Conservation (phyloP, 2,888 invertebrate genomes). For the Auanema sp. region DNA sequence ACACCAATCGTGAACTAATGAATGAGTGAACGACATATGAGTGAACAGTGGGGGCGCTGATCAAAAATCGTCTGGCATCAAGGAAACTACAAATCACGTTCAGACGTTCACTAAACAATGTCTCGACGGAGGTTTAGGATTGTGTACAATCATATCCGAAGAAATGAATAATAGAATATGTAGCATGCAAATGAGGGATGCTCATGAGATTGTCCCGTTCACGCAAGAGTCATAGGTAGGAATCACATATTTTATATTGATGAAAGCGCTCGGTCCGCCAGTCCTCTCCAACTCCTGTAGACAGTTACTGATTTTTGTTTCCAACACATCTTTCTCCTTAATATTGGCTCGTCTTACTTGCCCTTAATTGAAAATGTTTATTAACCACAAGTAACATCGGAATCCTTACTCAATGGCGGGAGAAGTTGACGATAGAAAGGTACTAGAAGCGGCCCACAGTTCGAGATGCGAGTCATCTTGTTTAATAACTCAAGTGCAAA, state of each 20-base stretch:
- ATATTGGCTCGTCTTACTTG: background rate
- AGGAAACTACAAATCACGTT: too few relatives aligned
- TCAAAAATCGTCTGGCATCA: too few relatives aligned
- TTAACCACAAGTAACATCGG: too few relatives aligned
- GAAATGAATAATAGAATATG: too few relatives aligned
- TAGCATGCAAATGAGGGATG: too few relatives aligned
- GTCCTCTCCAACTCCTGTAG: slow-evolving; percentile 76
- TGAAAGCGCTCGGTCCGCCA: slow-evolving; percentile 93
- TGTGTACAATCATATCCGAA: too few relatives aligned
- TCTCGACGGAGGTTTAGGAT: too few relatives aligned
- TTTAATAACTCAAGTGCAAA: slow-evolving; percentile 40
- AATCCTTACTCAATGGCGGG: slow-evolving; percentile 77
- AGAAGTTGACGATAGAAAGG: slow-evolving; percentile 93
- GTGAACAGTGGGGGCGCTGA: too few relatives aligned
- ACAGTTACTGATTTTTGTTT: background rate
- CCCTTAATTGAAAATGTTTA: background rate
- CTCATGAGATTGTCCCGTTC: too few relatives aligned
- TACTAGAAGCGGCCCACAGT: slow-evolving; percentile 90
- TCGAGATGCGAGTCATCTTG: slow-evolving; percentile 64
- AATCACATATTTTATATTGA: slow-evolving; percentile 96
- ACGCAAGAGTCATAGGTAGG: slow-evolving; percentile 89
- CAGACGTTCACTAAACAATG: too few relatives aligned
- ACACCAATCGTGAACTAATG: too few relatives aligned
- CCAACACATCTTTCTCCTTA: background rate
- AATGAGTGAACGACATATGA: too few relatives aligned